These are phyloP conservation scores for Plecotus auritus DNA, from an alignment of 2,113 vertebrate species.

Conservation along the genomic window DNA sequence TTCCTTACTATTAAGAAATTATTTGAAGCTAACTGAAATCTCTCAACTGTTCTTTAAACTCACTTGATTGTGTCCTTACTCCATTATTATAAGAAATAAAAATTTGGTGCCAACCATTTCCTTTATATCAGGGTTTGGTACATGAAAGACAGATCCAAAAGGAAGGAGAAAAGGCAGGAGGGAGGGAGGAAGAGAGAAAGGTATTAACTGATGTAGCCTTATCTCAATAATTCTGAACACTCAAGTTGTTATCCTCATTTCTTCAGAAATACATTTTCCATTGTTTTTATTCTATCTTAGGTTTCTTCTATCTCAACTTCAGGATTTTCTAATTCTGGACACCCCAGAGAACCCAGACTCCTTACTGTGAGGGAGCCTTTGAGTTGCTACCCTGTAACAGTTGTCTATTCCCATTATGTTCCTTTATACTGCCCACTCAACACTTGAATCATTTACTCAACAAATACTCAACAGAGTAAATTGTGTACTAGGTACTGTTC, in stretches of 20 bases:
- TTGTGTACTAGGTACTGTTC: not conserved
- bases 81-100: not conserved
- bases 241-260: not conserved
- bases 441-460: not conserved
- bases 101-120: not conserved
- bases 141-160: not conserved
- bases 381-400: not conserved
- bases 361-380: not conserved
- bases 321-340: not conserved
- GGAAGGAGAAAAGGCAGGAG: not conserved
- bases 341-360: not conserved
- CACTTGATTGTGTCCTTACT: not conserved
- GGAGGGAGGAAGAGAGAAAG: not conserved
- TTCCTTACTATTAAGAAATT: not conserved
- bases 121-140: not conserved
- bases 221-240: not conserved
- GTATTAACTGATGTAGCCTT: not conserved
- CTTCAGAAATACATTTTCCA: not conserved
- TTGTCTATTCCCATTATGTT: not conserved
- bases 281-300: not conserved
- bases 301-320: not conserved
- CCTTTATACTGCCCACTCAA: not conserved
- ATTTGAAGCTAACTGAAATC: not conserved
- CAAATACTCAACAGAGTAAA: not conserved
- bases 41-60: not conserved